Percentiles rank a stretch among this genome's conserved stretches.
These are phyloP conservation scores for Ovis canadensis DNA, from an alignment of 2,113 vertebrate genomes.

Conservation along the genomic window DNA sequence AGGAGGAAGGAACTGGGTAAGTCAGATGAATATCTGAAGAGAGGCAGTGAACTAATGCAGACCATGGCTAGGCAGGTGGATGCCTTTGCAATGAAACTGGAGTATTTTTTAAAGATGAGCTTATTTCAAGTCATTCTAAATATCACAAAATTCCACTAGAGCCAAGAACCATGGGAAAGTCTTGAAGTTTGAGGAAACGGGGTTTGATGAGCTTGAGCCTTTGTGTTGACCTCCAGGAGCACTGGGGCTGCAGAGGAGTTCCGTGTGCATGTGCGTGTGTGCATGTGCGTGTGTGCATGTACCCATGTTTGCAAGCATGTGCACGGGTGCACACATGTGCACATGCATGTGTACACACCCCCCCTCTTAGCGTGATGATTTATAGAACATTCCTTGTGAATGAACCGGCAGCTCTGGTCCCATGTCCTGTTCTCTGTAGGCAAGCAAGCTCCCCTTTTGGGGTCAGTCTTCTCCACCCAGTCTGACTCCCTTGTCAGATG, in stretches of 20 bases:
- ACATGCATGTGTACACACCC: background rate
- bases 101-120: background rate
- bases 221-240: background rate
- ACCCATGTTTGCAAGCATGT: fast-evolving
- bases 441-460: background rate
- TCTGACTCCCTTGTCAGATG: background rate
- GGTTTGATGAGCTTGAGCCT: background rate
- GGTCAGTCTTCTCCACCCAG: background rate
- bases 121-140: background rate
- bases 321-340: background rate
- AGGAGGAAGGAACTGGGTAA: background rate
- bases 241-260: fast-evolving
- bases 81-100: background rate
- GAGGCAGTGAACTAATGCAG: background rate
- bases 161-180: background rate
- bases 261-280: fast-evolving
- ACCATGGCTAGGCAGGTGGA: background rate
- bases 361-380: background rate
- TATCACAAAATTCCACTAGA: background rate
- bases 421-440: fast-evolving
- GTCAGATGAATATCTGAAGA: background rate
- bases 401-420: background rate
- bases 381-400: background rate
- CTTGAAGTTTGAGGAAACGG: background rate
- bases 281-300: background rate